Evolutionary conservation across 2,797 vertebrate species (phyloP), one percentile per base, ranked within the genome.

Genomic region (Trachurus trachurus): DNA sequence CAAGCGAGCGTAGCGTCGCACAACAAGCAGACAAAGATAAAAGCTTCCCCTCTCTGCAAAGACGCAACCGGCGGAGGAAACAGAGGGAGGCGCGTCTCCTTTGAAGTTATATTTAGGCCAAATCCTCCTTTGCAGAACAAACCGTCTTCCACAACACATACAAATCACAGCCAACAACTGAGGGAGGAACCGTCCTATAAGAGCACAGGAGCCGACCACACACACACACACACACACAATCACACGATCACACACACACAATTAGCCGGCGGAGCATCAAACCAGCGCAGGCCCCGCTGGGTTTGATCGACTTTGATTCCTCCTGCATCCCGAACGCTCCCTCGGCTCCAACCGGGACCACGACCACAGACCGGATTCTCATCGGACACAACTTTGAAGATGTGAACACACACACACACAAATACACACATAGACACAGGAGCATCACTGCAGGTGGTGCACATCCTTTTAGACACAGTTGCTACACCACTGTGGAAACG

Each of bases 81-180:
- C 81, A 74, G 66, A 83, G 79, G 78, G 70, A 78, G 83, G 61
- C 54, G 26, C 76, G 5, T 50, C 82, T 80, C 31, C 80, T 92
- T 90, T 90, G 79, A 90, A 86, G 88, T 85, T 90, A 90, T 87
- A 85, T 92, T 91, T 89, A 92, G 88, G 79, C 72, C 83, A 74
- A 90, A 90, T 91, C 89, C 87, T 89, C 71, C 81, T 88, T 70
- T 87, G 68, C 84, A 69, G 81, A 89, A 85, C 81, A 83, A 83
- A 86, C 81, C 29, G 34, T 84, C 87, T 82, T 74, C 79, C 64
- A 74, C 75, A 5, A 1, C 57, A 78, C 63, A 87, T 77, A 86
- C 84, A 79, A 82, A 93, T 87, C 74, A 82, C 79, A 62, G 63
- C 49, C 66, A 50, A n/a, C 74, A 47, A 59, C 74, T 9, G 61